Conservation (phyloP, 2,113 vertebrate species). For the Himantopus leucocephalus region DNA sequence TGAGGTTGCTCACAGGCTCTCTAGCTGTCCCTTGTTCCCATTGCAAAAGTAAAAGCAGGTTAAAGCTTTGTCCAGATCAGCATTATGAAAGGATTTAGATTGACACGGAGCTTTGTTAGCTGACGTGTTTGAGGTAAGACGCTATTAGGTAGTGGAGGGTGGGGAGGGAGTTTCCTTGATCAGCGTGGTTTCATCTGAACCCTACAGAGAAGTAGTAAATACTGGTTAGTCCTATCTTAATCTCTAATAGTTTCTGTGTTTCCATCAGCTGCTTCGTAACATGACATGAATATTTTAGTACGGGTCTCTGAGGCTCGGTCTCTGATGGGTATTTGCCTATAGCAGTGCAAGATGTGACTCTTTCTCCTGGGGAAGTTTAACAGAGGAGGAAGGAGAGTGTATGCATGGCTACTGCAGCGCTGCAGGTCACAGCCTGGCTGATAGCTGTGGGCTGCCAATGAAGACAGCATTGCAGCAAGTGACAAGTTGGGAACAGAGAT, state of each 20-base stretch:
- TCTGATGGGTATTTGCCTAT: neutral
- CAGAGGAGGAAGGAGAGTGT: accelerated
- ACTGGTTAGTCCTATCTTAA: neutral
- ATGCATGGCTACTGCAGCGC: accelerated
- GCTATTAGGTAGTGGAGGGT: neutral
- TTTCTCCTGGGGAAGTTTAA: neutral
- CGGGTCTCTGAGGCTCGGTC: neutral
- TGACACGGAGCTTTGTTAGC: neutral
- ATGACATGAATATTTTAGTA: neutral
- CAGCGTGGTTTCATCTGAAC: neutral
- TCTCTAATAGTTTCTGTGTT: neutral
- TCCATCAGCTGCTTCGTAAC: neutral
- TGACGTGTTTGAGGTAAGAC: neutral
- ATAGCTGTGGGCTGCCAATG: neutral
- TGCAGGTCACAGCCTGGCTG: neutral
- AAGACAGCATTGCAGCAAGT: neutral
- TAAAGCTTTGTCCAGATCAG: neutral
- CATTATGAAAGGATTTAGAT: neutral
- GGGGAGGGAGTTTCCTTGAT: conserved; percentile 25
- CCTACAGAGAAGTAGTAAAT: neutral
- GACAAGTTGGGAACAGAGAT: neutral
- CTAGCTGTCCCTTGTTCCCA: neutral
- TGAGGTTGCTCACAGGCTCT: neutral
- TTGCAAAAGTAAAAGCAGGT: neutral
- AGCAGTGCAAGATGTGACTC: neutral